Conservation (phyloP, 2,113 vertebrate species). For the Passerina amoena region DNA sequence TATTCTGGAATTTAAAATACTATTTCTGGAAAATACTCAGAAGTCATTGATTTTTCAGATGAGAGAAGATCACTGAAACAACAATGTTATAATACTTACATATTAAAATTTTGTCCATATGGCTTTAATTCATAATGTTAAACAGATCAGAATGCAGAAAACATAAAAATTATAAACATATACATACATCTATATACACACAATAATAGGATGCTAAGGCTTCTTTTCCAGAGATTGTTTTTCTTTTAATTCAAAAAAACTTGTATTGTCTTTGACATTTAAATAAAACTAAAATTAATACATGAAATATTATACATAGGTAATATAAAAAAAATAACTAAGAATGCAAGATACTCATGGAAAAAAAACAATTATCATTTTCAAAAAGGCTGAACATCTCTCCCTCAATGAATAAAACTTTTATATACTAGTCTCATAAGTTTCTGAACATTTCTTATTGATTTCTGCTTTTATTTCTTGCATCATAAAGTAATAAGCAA, state of each 20-base stretch:
- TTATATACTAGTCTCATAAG: background rate
- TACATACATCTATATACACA: background rate
- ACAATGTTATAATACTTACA: background rate
- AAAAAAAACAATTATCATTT: background rate
- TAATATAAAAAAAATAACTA: background rate
- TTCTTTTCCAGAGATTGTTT: background rate
- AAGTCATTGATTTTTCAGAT: background rate
- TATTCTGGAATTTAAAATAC: background rate
- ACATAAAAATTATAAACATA: background rate
- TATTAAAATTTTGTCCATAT: background rate
- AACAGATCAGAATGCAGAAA: background rate
- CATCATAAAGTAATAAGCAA: background rate
- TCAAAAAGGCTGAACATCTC: background rate
- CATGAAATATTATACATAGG: background rate
- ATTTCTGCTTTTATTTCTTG: background rate
- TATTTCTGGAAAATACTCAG: background rate
- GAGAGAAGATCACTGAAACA: background rate
- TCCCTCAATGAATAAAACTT: background rate
- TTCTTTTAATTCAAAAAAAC: background rate
- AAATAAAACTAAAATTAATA: background rate
- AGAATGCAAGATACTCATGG: background rate
- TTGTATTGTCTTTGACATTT: background rate
- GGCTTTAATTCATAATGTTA: background rate
- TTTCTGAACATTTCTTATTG: background rate
- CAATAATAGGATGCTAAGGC: background rate